Evolutionary conservation across 2,888 invertebrate species (phyloP), one percentile per base, ranked within the genome.

Genomic region (Muscina levida): DNA sequence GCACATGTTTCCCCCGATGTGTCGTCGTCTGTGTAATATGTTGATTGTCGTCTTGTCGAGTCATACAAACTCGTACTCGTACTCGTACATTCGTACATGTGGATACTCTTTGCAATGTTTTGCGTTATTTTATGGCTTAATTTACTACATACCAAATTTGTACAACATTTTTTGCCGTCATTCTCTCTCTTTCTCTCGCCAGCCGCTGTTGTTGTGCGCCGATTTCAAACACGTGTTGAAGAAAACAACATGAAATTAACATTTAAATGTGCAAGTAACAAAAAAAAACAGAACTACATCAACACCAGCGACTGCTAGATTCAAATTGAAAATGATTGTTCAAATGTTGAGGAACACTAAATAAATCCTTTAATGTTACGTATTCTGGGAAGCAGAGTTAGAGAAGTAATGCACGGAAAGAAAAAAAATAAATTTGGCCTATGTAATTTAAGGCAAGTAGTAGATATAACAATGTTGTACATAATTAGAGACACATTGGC

Each of bases 1-100:
- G 79, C 82, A 76, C 83, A 82, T 83, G 83, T 82, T 79, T 76
- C 76, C 66, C n/a, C 79, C 72, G 79, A 81, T 79, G 78, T 79
- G 66, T 51, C 53, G 31, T 5, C 31, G 31, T 31, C 4, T 31
- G 31, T 31, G 31, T n/a, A 31, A 31, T 31, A 8, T 31, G 31
- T 31, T n/a, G n/a, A n/a, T n/a, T n/a, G n/a, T n/a, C n/a, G n/a
- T n/a, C n/a, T n/a, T n/a, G n/a, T n/a, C 31, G 8, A 5, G 31
- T 31, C 8, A 31, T 8, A n/a, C n/a, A n/a, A n/a, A 31, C 31
- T 31, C n/a, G 8, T 31, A 31, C 8, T 31, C 31, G 4, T 31
- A 31, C 31, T 5, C 31, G 8, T 31, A 31, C 2, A 44, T 2
- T 8, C 5, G 13, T 11, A 44, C 44, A n/a, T 44, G 44, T 44